Evolutionary conservation across 1,140 invertebrate genomes (phyloP).

Genomic region (Trichoplusia ni): DNA sequence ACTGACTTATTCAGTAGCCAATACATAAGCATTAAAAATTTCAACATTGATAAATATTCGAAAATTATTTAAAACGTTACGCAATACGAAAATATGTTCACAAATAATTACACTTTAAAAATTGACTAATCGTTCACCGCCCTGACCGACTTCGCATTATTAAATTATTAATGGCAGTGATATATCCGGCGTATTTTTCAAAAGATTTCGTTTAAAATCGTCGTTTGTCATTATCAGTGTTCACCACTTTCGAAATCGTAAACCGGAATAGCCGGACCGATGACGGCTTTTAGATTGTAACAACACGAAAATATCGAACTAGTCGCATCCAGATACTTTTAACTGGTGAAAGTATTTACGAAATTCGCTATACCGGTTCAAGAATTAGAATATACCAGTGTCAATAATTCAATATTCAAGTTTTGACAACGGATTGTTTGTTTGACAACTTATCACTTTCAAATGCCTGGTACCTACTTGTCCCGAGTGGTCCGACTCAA

Average conservation of each 20-base stretch:
- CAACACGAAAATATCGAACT: constrained; percentile 33
- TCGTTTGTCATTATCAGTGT: constrained; percentile 50
- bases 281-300: constrained; percentile 46
- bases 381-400: constrained; percentile 33
- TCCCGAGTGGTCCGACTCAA: background rate
- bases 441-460: constrained; percentile 46
- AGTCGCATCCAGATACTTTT: constrained; percentile 21
- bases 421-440: constrained; percentile 40
- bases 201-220: constrained; percentile 38
- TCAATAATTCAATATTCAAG: constrained; percentile 25
- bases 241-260: constrained; percentile 64
- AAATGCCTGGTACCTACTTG: constrained; percentile 35
- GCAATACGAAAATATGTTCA: background rate
- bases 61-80: background rate
- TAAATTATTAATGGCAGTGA: constrained; percentile 12
- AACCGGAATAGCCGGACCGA: constrained; percentile 52
- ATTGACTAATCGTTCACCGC: constrained; percentile 12
- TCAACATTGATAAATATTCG: background rate
- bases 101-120: constrained; percentile 10
- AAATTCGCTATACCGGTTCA: constrained; percentile 44
- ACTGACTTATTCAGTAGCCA: no score
- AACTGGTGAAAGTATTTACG: constrained; percentile 46
- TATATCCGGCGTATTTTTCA: constrained; percentile 10
- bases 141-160: constrained; percentile 11
- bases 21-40: no score